Evolutionary conservation across 2,888 invertebrate genomes (phyloP), one percentile per base, ranked within the genome.

Genomic region (Erannis defoliaria): DNA sequence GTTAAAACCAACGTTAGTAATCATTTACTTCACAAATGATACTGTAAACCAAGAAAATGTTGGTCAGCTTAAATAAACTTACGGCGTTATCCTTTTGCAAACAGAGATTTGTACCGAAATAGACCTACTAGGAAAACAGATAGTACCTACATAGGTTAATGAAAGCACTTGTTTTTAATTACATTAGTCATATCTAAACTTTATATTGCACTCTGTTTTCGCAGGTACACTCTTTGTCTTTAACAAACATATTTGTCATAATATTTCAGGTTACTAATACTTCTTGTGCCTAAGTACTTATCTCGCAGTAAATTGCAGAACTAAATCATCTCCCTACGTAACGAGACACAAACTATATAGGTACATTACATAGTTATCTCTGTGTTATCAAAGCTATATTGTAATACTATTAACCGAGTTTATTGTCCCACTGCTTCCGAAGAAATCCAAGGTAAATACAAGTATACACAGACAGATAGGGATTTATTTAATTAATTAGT

Each of bases 51-150:
- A 42, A 59, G 50, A 51, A 57, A 62, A 67, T 67, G 57, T 70
- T 40, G 67, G 70, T 64, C 64, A 69, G 31, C 50, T 37, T 49
- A 38, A 57, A 69, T 60, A 66, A 61, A 56, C 42, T 55, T 38
- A 59, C 56, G 37, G 33, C 66, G 56, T 62, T 59, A 63, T 55
- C 49, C 45, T 26, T 60, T 55, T 43, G 48, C 42, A 63, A 58
- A 63, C 51, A 62, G 61, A 43, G 58, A 57, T 57, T 66, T 55
- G 49, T 51, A 51, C 63, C 38, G 33, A 60, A 67, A 58, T 56
- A 55, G 42, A 54, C 9, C 10, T 46, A 42, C 53, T 55, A 6
- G 49, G 43, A 55, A 62, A 53, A 58, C 23, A 38, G 18, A 31
- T 26, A 26, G 12, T 50, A 12, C 14, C 9, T 37, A 23, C 23